These are phyloP conservation scores for Hydrocynus forskahlii DNA, from an alignment of 2,797 vertebrate genomes.

Conservation along the genomic window DNA sequence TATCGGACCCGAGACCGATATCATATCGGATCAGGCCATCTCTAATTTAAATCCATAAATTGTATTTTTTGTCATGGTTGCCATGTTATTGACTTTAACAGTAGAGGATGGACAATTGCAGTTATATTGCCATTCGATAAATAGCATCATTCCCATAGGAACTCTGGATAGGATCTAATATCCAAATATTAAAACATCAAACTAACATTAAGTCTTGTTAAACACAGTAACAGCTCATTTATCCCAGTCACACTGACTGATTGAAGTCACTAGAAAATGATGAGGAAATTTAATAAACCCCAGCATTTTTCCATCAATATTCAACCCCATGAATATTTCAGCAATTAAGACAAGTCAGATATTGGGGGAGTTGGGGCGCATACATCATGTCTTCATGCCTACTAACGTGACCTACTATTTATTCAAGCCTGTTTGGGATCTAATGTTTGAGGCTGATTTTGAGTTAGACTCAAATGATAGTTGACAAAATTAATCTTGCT, in stretches of 20 bases:
- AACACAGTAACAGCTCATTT: conserved; percentile 7
- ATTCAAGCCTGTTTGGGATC: conserved; percentile 37
- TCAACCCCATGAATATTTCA: conserved; percentile 26
- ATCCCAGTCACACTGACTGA: not conserved
- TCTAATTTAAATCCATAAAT: no score
- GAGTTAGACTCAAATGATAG: not conserved
- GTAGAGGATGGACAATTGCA: no score
- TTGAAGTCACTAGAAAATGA: conserved; percentile 12
- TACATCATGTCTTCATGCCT: conserved; percentile 25
- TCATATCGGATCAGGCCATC: no score
- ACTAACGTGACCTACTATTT: conserved; percentile 38
- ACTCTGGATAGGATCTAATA: no score
- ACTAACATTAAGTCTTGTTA: conserved; percentile 3
- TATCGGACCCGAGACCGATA: no score
- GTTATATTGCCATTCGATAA: no score
- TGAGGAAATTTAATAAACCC: conserved; percentile 52
- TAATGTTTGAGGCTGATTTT: conserved; percentile 21
- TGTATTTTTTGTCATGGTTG: no score
- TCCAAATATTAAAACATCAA: conserved; percentile 14
- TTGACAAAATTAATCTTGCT: conserved; percentile 22
- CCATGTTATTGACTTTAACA: no score
- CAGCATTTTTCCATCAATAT: conserved; percentile 65
- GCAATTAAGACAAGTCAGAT: conserved; percentile 34
- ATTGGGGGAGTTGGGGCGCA: conserved; percentile 3
- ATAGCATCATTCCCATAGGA: no score